Percentiles rank a stretch among this genome's conserved stretches.
Evolutionary conservation across 2,113 vertebrate genomes (phyloP).

Genomic region (Solea solea): DNA sequence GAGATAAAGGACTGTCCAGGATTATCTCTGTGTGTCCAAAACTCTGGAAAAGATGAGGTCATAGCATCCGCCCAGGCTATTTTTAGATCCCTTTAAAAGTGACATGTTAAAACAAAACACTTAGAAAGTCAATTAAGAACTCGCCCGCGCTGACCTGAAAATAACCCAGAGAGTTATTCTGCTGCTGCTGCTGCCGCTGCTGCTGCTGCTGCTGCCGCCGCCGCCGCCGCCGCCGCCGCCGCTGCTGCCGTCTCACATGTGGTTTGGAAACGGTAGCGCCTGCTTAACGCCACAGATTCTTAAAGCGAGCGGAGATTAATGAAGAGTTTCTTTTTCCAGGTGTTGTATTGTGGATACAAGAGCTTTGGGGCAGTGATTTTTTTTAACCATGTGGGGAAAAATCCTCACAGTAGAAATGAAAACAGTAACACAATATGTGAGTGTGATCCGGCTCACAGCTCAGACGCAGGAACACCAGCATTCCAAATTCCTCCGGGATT

Average conservation of each 20-base stretch:
- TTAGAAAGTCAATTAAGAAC: conserved; percentile 82
- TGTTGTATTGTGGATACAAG: conserved; percentile 86
- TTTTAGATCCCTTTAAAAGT: conserved; percentile 76
- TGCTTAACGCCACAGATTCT: conserved; percentile 76
- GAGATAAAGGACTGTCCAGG: conserved; percentile 62
- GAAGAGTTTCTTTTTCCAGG: conserved; percentile 84
- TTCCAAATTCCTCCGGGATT: conserved; percentile 46
- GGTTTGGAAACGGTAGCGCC: conserved; percentile 64
- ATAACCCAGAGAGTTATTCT: conserved; percentile 76
- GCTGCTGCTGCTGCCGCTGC: conserved; percentile 62
- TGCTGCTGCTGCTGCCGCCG: conserved; percentile 60
- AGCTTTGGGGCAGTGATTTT: conserved; percentile 77
- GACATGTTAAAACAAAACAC: conserved; percentile 81
- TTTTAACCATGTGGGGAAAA: conserved; percentile 73
- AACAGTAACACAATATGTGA: conserved; percentile 82
- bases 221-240: conserved; percentile 60
- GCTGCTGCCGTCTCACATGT: conserved; percentile 71
- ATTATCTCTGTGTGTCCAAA: conserved; percentile 58
- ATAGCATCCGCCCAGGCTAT: conserved; percentile 74
- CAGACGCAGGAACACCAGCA: conserved; percentile 51
- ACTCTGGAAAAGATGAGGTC: conserved; percentile 80
- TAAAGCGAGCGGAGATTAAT: conserved; percentile 76
- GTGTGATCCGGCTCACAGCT: conserved; percentile 70
- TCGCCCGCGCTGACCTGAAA: conserved; percentile 78
- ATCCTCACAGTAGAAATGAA: conserved; percentile 81